Conservation (phyloP, 2,113 vertebrate genomes). For the Rhea pennata region DNA sequence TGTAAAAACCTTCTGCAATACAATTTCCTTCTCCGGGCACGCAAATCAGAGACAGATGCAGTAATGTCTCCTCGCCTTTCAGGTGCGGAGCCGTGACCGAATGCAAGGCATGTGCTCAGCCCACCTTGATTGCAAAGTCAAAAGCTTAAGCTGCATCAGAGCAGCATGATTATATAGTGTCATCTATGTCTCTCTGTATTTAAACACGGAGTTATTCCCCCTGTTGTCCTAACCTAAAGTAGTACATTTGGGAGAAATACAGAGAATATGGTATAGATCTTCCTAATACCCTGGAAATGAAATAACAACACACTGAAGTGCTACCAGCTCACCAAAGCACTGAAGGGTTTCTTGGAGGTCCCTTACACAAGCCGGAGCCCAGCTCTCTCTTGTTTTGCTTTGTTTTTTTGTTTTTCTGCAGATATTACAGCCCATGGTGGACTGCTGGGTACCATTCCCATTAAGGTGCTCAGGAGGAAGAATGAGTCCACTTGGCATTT, state of each 20-base stretch:
- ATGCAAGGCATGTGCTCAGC: background rate
- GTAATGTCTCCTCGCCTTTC: background rate
- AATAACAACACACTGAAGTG: background rate
- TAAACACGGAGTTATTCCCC: background rate
- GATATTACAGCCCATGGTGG: background rate
- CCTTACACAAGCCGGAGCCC: background rate
- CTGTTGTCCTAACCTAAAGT: background rate
- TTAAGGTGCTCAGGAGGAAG: background rate
- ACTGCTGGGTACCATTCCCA: background rate
- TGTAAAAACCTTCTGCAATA: background rate
- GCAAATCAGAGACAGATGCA: slow-evolving; percentile 22
- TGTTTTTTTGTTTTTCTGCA: background rate
- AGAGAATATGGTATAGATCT: background rate
- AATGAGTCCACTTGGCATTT: background rate
- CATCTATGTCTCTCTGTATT: background rate
- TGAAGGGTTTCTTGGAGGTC: background rate
- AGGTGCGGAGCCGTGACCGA: background rate
- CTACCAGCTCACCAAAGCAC: background rate
- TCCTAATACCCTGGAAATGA: background rate
- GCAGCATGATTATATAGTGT: background rate
- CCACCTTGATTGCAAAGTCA: background rate
- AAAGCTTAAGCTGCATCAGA: background rate
- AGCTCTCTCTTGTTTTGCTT: background rate
- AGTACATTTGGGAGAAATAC: background rate
- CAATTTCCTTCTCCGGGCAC: background rate